Percentiles rank a stretch among this genome's conserved stretches.
Evolutionary conservation across 2,888 invertebrate genomes (phyloP).

Genomic region (Volucella zonaria): DNA sequence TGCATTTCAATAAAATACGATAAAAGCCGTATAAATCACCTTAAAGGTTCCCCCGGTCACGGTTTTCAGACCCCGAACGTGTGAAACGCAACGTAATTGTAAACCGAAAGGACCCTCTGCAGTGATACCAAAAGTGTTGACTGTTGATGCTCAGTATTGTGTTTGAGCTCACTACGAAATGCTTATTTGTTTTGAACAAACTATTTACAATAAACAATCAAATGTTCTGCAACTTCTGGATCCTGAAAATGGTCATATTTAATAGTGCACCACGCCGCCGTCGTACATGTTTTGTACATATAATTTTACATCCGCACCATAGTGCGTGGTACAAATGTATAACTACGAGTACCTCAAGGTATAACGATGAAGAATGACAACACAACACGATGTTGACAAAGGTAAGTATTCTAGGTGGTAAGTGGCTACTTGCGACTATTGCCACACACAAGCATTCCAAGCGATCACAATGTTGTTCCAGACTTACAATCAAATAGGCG

Average conservation of each 20-base stretch:
- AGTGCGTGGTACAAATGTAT: not conserved
- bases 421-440: slow-evolving; percentile 36
- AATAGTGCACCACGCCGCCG: no score
- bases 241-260: slow-evolving; percentile 11
- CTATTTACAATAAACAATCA: slow-evolving; percentile 58
- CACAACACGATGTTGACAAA: slow-evolving; percentile 1
- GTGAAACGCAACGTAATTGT: slow-evolving; percentile 43
- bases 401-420: slow-evolving; percentile 8
- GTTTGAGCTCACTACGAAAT: slow-evolving; percentile 34
- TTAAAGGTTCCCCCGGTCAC: slow-evolving; percentile 71
- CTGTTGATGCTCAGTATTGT: not conserved
- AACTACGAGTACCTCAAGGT: not conserved
- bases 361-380: slow-evolving; percentile 43
- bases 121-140: slow-evolving; percentile 35
- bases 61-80: slow-evolving; percentile 47
- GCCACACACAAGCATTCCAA: slow-evolving; percentile 31
- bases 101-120: slow-evolving; percentile 28
- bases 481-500: no score
- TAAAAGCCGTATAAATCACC: slow-evolving; percentile 83
- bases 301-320: not conserved
- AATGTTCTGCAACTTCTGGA: slow-evolving; percentile 45
- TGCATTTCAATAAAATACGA: slow-evolving; percentile 83
- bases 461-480: slow-evolving; percentile 4
- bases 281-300: not conserved
- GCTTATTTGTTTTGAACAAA: slow-evolving; percentile 66